These are phyloP conservation scores for Lampropteryx suffumata DNA, from an alignment of 2,888 invertebrate genomes.

Conservation along the genomic window DNA sequence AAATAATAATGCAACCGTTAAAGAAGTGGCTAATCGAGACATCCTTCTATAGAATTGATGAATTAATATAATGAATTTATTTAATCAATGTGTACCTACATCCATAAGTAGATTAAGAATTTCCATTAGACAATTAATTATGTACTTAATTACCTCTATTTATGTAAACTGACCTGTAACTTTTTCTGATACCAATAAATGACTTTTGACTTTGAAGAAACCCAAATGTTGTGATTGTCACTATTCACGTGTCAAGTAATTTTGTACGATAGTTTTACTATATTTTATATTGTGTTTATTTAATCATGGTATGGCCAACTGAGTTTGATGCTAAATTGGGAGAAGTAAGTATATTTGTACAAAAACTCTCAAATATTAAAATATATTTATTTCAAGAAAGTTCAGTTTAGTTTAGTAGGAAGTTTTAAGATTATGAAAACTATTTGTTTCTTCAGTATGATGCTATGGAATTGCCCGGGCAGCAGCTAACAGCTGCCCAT, in stretches of 20 bases:
- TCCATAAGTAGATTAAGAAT: too few relatives aligned
- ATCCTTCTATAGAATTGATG: too few relatives aligned
- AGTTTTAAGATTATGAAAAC: background rate
- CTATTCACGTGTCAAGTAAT: background rate
- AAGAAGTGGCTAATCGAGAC: too few relatives aligned
- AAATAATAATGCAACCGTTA: too few relatives aligned
- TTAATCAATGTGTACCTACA: too few relatives aligned
- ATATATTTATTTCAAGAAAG: background rate
- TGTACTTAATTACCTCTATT: too few relatives aligned
- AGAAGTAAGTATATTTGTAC: conserved; percentile 50
- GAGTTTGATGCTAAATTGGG: conserved; percentile 54
- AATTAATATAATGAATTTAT: too few relatives aligned
- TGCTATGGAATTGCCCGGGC: conserved; percentile 73
- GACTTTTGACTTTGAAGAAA: too few relatives aligned
- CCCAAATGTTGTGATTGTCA: background rate
- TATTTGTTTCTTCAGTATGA: conserved; percentile 52
- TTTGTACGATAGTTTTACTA: conserved; percentile 11
- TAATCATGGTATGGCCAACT: conserved; percentile 70
- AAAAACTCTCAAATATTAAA: background rate
- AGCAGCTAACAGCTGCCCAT: conserved; percentile 73
- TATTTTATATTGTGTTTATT: conserved; percentile 16
- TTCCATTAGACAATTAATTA: too few relatives aligned
- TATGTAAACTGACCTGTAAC: too few relatives aligned
- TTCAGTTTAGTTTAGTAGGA: too few relatives aligned
- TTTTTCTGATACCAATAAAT: too few relatives aligned